Evolutionary conservation across 2,113 vertebrate species (phyloP), one percentile per base, ranked within the genome.

Genomic region (Leucosticte australis): DNA sequence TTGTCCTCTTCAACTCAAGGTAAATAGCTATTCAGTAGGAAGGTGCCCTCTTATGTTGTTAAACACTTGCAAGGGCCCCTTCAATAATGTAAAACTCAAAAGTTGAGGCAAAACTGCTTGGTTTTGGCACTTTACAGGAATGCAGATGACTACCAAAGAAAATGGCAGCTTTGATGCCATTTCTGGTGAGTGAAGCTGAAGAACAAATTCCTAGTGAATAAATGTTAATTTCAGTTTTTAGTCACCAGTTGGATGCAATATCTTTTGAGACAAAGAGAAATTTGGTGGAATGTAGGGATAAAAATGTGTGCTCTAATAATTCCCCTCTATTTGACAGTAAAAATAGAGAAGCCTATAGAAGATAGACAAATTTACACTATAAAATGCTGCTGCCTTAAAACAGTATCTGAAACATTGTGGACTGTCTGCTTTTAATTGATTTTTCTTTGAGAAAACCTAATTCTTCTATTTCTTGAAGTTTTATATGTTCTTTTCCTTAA

Each of bases 1-100:
- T 87, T 75, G 53, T 44, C 35, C 17, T 82, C 57, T 65, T 84
- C 47, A 83, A 46, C 35, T 19, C 53, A 89, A 94, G 92, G 93
- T 85, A 95, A 96, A 96, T 75, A 91, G 41, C 56, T 93, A 2
- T 96, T 95, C 75, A 90, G 17, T 18, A 44, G 74, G 64, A 76
- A 96, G 52, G 74, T 78, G 47, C 68, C 77, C 64, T 87, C 60
- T 94, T 80, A 50, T 41, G n/a, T 71, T 80, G 33, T 79, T 83
- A 71, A 86, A 78, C 23, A 33, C 44, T 87, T 55, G 19, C 52
- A 83, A 94, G 79, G 55, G 67, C 76, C 75, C 37, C 56, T 89
- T 77, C 47, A 67, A 26, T 84, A 41, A 89, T 92, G 64, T 77
- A 96, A 77, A 95, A 90, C 52, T 86, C 52, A 33, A 74, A 31